Base-by-base conservation (phyloP, 1,140 invertebrate genomes). In the Euwallacea similis region DNA sequence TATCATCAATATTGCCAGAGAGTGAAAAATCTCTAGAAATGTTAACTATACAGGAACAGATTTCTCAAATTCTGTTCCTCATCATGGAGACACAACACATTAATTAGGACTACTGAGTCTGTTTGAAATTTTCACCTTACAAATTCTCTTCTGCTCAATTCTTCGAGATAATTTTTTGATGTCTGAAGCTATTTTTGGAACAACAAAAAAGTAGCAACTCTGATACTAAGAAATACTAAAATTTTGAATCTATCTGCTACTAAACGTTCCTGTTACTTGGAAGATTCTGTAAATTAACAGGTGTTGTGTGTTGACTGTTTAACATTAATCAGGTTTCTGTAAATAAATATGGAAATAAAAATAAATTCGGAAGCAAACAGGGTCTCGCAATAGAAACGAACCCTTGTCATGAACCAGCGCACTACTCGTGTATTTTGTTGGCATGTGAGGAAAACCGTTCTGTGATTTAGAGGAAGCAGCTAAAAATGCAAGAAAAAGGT, bases 391-490 rank as follows among this genome's bases (percentile, higher is more conserved):
- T 33, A 33, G 21, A 33, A 67, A 10, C 9, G 11, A n/a, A 58
- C 41, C 42, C 16, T 15, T 21, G 53, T 33, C 21, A 33, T 33
- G 21, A 33, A 33, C 21, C 21, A 33, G 21, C 21, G 21, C 21
- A 42, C 59, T 61, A n/a, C 42, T 61, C 16, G 21, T 61, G 46
- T 10, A 50, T 11, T 11, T 10, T 42, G 11, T 61, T 11, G 13
- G 46, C 9, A 50, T 13, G 46, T 11, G 13, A 50, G 13, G 46
- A 50, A 50, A 33, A 58, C 13, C 33, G 43, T 63, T 63, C 68
- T 70, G 68, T 70, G 68, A 70, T 70, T 62, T 70, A 70, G 68
- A 69, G 16, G 61, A 70, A 70, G 68, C 68, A 70, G 68, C 68
- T 56, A 64, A 56, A 63, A 55, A 21, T 69, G 11, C 47, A 60